Base-by-base conservation (phyloP, 2,888 invertebrate genomes). In the Hoplodrina ambigua region DNA sequence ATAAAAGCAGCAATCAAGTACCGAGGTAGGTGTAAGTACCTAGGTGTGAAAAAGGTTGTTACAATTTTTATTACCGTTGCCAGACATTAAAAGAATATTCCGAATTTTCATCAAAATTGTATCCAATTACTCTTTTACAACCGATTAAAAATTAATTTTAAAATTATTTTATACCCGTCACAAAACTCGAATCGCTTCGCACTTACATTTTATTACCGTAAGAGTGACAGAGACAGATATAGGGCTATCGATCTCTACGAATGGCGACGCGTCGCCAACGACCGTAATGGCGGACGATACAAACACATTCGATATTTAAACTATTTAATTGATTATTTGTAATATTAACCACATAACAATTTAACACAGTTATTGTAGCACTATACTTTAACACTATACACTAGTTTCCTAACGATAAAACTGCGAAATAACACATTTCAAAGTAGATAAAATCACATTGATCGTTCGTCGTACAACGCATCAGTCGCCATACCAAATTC, bases 401-500 rank as follows among this genome's bases (percentile, higher is more conserved):
- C 80, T 72, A 73, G 61, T 72, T 80, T 83, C 69, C 81, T 60
- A 71, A 68, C 37, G 20, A 72, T 72, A 75, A 69, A 73, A 82
- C 77, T 63, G 64, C 69, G 65, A 84, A 86, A 85, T 82, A 83
- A 75, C 85, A 88, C 82, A 76, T 83, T 89, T 91, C 84, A 84
- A 88, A 91, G 87, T 85, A 84, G 86, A 87, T 89, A 91, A 88
- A 91, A 90, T 90, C 92, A 92, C 94, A 89, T 89, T 88, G 81
- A 89, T 86, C 87, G 89, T 89, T 91, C 91, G 87, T 92, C 91
- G 93, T 91, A 89, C 88, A 88, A 87, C 90, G 91, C 93, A 91
- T 93, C 89, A 91, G 92, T 90, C 94, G 95, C 95, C 94, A 94
- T 94, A 93, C 92, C 92, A 90, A 94, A 93, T 93, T 92, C 91